phyloP scores from a whole-genome alignment of 2,113 vertebrate species.

The Peromyscus polionotus region DNA sequence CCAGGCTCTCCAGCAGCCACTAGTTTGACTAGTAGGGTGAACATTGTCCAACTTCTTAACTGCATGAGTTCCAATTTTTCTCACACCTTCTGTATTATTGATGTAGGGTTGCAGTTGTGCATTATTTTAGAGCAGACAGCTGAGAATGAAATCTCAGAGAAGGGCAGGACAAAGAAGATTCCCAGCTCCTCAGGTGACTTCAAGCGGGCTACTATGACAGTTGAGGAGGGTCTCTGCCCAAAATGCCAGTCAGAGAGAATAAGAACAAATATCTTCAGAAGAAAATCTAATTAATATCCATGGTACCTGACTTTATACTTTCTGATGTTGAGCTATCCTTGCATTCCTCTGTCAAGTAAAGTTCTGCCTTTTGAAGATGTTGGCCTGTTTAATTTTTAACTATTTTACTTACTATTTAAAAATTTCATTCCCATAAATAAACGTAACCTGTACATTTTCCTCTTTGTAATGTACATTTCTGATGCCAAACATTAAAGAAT shows the following conservation, averaged over 20 bases:
- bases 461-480: background rate
- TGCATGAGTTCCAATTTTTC: background rate
- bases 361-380: background rate
- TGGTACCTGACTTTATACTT: background rate
- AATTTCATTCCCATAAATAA: background rate
- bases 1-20: no score
- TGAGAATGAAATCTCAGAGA: no score
- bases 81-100: background rate
- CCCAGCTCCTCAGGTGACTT: no score
- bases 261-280: background rate
- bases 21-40: accelerated
- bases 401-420: background rate
- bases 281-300: background rate
- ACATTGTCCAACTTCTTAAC: background rate
- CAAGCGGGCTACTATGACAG: accelerated
- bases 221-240: background rate
- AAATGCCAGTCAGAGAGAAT: background rate
- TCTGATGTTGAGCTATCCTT: background rate
- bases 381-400: background rate
- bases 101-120: accelerated
- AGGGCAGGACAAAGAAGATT: background rate
- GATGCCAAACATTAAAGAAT: background rate
- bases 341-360: background rate
- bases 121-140: background rate
- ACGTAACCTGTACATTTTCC: background rate